These are phyloP conservation scores for Typhlomys cinereus DNA, from an alignment of 2,113 vertebrate species.

Conservation along the genomic window DNA sequence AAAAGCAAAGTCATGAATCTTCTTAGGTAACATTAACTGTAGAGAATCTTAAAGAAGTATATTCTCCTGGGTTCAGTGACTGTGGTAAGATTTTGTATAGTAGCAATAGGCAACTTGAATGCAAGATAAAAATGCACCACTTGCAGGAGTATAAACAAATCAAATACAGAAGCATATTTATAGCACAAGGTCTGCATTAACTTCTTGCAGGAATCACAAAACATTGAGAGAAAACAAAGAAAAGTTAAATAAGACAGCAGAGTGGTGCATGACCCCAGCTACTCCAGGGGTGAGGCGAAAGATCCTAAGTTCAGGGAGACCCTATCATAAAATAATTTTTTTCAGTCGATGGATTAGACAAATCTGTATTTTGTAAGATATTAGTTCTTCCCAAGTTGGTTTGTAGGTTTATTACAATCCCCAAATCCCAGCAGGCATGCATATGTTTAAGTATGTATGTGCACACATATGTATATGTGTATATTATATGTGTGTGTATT, in stretches of 20 bases:
- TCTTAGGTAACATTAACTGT: not conserved
- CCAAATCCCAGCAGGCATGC: not conserved
- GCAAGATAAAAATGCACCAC: not conserved
- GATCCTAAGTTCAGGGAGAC: too few relatives aligned
- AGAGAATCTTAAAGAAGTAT: not conserved
- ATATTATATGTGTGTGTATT: not conserved
- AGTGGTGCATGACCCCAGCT: too few relatives aligned
- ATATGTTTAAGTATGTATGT: not conserved
- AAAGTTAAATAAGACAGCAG: too few relatives aligned
- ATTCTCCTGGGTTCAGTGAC: not conserved
- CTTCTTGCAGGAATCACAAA: not conserved
- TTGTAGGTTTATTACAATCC: not conserved
- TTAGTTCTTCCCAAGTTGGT: not conserved
- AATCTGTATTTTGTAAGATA: not conserved
- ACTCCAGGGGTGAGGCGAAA: too few relatives aligned
- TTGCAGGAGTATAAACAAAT: not conserved
- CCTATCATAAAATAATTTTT: too few relatives aligned
- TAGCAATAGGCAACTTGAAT: not conserved
- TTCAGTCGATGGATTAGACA: not conserved
- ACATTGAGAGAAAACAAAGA: too few relatives aligned
- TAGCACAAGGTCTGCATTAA: not conserved
- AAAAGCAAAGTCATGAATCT: not conserved
- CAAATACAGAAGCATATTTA: not conserved
- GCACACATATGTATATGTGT: not conserved
- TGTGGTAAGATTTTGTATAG: not conserved